These are phyloP conservation scores for Vanessa atalanta DNA, from an alignment of 1,140 invertebrate genomes.

Conservation along the genomic window DNA sequence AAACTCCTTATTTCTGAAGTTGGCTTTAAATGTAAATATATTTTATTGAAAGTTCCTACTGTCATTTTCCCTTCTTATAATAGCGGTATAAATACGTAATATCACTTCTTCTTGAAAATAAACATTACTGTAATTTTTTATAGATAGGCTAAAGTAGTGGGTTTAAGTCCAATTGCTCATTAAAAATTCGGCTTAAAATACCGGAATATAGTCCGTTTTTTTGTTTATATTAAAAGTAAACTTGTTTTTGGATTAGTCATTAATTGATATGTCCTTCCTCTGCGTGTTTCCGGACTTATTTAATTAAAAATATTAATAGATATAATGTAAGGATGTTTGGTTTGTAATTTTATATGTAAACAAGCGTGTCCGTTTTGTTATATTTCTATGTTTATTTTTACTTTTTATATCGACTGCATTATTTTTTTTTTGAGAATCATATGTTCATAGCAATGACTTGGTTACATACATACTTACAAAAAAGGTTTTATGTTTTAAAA, in stretches of 20 bases:
- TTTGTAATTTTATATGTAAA: slow-evolving; percentile 36
- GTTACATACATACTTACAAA: too few species aligned
- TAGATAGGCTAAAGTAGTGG: too few species aligned
- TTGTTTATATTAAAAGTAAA: background rate
- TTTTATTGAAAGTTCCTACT: too few species aligned
- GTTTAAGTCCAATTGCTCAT: background rate
- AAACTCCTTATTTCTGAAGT: too few species aligned
- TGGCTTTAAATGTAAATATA: too few species aligned
- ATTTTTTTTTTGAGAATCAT: background rate
- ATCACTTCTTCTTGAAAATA: too few species aligned
- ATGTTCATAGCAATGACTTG: too few species aligned
- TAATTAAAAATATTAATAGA: slow-evolving; percentile 29
- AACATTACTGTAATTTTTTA: too few species aligned
- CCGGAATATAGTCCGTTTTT: background rate
- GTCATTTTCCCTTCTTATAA: too few species aligned
- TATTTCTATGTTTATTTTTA: slow-evolving; percentile 3
- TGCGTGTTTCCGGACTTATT: slow-evolving; percentile 21
- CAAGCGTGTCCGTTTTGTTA: slow-evolving; percentile 27
- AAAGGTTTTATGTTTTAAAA: too few species aligned
- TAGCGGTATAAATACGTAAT: too few species aligned
- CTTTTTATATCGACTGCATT: background rate
- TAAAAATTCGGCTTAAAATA: too few species aligned
- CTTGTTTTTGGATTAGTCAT: background rate
- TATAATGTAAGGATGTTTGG: slow-evolving; percentile 30
- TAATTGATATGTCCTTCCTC: slow-evolving; percentile 46